Conservation (phyloP, 2,888 invertebrate genomes). For the Tetheella fluctuosa region DNA sequence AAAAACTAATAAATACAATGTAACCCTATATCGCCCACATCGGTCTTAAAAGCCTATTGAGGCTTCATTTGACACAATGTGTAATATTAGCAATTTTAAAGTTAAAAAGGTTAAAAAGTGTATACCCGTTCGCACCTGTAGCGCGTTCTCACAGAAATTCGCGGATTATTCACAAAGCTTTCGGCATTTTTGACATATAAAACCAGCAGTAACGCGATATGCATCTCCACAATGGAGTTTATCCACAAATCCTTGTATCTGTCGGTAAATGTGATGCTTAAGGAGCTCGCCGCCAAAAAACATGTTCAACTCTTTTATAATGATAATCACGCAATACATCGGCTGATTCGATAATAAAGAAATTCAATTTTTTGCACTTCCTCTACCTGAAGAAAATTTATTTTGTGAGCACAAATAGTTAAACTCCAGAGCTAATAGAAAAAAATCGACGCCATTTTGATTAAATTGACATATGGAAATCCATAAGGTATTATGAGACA, state of each 20-base stretch:
- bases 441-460: too few species aligned
- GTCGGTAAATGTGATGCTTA: conserved; percentile 14
- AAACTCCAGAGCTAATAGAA: too few species aligned
- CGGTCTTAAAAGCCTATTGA: conserved; percentile 42
- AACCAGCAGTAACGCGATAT: conserved; percentile 65
- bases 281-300: conserved; percentile 25
- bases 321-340: neutral
- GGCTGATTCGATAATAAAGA: neutral
- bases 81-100: conserved; percentile 55
- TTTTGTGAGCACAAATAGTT: too few species aligned
- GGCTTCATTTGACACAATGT: conserved; percentile 42
- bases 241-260: conserved; percentile 49
- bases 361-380: neutral
- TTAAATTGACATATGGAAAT: too few species aligned
- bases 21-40: conserved; percentile 65
- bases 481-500: too few species aligned
- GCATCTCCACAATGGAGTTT: conserved; percentile 52
- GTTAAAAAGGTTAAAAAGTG: conserved; percentile 28
- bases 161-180: conserved; percentile 36
- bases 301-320: conserved; percentile 11
- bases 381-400: neutral
- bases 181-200: conserved; percentile 68
- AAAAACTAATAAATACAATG: conserved; percentile 30
- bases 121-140: conserved; percentile 78
- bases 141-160: conserved; percentile 47